Evolutionary conservation across 1,140 invertebrate genomes (phyloP), one percentile per base, ranked within the genome.

Genomic region (Drosophila asahinai): DNA sequence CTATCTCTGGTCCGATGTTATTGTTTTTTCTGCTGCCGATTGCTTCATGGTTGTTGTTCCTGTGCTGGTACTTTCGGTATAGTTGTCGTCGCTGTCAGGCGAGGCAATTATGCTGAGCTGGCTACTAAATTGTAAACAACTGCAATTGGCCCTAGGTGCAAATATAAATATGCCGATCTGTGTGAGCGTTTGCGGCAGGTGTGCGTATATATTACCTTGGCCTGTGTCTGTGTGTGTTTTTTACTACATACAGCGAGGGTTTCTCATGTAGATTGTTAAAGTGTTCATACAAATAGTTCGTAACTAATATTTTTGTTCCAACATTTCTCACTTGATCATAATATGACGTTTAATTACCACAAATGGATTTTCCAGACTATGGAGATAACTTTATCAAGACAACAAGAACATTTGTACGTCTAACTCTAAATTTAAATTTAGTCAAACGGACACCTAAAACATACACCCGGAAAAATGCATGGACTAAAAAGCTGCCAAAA

Each of bases 41-140:
- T 15, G 66, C 36, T 33, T 5, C 11, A 36, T 49, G 59, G 42
- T 55, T 62, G 55, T 61, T 68, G 22, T 61, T 25, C 15, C 40
- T 57, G n/a, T 40, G 54, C 25, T 9, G 52, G 54, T 57, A 14
- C 54, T 57, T 36, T 40, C 36, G 33, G 54, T 22, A 17, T 57
- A 57, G 54, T 25, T 57, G 42, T 40, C 40, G 45, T 38, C 27
- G 54, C 27, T 63, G 74, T 33, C 60, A 38, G 33, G 19, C 48
- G 48, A 27, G 54, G 61, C 63, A 78, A 79, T 77, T 79, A 49
- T 81, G 86, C 81, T 83, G 84, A 84, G 67, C 63, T 65, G 74
- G 71, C 84, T 76, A 82, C 76, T 86, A 61, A 58, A 84, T 84
- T 89, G 86, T 90, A 90, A 89, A 89, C 81, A 84, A 84, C 67